These are phyloP conservation scores for Endomychus coccineus DNA, from an alignment of 2,888 invertebrate genomes.

Conservation along the genomic window DNA sequence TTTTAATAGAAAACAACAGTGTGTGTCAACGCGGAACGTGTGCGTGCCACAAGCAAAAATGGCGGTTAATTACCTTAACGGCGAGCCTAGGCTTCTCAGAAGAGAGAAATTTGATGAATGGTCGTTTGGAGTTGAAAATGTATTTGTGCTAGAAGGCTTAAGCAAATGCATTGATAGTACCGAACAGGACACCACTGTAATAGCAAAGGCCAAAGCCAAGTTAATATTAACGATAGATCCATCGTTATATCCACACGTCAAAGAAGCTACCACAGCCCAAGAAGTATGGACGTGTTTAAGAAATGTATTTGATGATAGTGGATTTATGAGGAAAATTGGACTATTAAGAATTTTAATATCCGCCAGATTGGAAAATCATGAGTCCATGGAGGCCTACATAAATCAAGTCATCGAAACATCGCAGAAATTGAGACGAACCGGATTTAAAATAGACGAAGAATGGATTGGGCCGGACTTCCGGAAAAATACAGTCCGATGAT, in stretches of 20 bases:
- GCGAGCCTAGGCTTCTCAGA: too few species aligned
- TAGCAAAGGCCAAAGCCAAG: constrained; percentile 20
- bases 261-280: constrained; percentile 16
- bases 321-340: constrained; percentile 23
- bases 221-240: constrained; percentile 21
- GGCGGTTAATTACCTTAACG: too few species aligned
- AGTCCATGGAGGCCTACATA: constrained; percentile 26
- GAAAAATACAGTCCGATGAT: constrained; percentile 23
- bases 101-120: too few species aligned
- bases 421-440: constrained; percentile 28
- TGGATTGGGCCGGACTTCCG: constrained; percentile 26
- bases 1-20: too few species aligned
- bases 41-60: too few species aligned
- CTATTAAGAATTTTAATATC: constrained; percentile 24
- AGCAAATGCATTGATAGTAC: constrained; percentile 15
- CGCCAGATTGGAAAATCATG: constrained; percentile 24
- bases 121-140: too few species aligned
- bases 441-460: constrained; percentile 25
- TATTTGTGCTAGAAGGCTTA: too few species aligned
- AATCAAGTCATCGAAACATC: constrained; percentile 29
- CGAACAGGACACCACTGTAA: constrained; percentile 10
- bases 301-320: constrained; percentile 23
- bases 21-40: too few species aligned
- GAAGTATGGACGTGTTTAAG: constrained; percentile 24
- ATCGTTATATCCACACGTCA: constrained; percentile 23